Percentiles rank a stretch among this genome's conserved stretches.
Conservation (phyloP, 2,888 invertebrate species). For the Heliconius hortense region DNA sequence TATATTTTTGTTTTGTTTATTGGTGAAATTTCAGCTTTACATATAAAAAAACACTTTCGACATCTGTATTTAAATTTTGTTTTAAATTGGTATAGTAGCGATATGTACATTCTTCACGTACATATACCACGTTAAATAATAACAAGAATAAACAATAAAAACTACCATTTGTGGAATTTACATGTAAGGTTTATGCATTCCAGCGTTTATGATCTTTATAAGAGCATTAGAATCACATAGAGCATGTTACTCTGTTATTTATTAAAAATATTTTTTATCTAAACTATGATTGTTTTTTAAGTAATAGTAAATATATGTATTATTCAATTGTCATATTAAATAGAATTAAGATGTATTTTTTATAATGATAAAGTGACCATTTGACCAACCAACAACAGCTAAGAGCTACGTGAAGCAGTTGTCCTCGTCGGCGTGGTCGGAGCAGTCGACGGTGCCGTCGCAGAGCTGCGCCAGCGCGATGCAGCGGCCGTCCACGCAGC, state of each 20-base stretch:
- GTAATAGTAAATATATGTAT: background rate
- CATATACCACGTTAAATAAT: background rate
- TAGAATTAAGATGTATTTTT: too few relatives aligned
- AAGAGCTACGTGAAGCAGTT: constrained; percentile 78
- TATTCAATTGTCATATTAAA: background rate
- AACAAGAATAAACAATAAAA: background rate
- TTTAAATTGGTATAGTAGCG: background rate
- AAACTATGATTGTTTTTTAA: background rate
- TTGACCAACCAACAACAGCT: background rate
- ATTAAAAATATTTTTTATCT: background rate
- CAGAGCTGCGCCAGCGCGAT: constrained; percentile 84
- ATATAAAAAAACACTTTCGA: background rate
- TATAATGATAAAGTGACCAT: background rate
- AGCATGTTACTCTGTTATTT: background rate
- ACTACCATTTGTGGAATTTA: background rate
- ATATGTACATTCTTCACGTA: background rate
- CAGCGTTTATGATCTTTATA: background rate
- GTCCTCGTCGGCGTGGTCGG: constrained; percentile 84
- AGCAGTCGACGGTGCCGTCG: constrained; percentile 83
- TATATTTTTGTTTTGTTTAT: background rate
- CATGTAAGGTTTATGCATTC: background rate
- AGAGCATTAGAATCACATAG: background rate
- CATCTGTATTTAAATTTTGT: too few relatives aligned
- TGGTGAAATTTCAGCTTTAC: background rate
- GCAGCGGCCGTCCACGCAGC: constrained; percentile 85